Evolutionary conservation across 2,888 invertebrate genomes (phyloP), one percentile per base, ranked within the genome.

Genomic region (Neria commutata): DNA sequence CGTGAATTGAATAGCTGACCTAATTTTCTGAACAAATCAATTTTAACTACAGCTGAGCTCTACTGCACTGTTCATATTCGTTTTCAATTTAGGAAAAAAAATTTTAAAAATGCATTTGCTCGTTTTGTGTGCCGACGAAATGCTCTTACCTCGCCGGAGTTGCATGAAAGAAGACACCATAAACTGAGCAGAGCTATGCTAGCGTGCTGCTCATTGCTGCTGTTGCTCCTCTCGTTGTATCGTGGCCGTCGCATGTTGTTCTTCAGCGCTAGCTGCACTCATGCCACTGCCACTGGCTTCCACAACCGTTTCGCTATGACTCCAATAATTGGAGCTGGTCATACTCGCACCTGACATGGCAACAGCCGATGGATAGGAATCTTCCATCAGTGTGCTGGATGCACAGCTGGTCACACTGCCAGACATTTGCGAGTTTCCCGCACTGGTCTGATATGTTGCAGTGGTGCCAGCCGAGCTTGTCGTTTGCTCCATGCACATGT

Each of bases 331-430:
- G n/a, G n/a, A n/a, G 64, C 72, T 72, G 45, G 76, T 69, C 68
- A 72, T 71, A 62, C 73, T 71, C 10, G 73, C 69, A 37, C 71
- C 68, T 40, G 72, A 68, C 64, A 68, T 70, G 19, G 64, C 63
- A 63, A 62, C 65, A 63, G 78, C 70, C 56, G 42, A 19, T 19
- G 75, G 72, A 21, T 66, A 73, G 3, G 78, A 74, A 57, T 79
- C 79, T 23, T 92, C 92, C 54, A 93, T 90, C 86, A 93, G 88
- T 14, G 92, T 92, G 78, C 91, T 92, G 57, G 92, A 92, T 66
- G 91, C 92, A 64, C 86, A 87, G 78, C 92, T 92, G 19, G 92
- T 92, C 54, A 92, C 87, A 78, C 92, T 92, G 54, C 92, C 91
- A 1, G 92, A 92, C 89, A 92, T 91, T 37, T 91, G 88, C 0